phyloP scores from a whole-genome alignment of 30 jellyfish, hydroid and myxozoan species.

The Turritopsis rubra region DNA sequence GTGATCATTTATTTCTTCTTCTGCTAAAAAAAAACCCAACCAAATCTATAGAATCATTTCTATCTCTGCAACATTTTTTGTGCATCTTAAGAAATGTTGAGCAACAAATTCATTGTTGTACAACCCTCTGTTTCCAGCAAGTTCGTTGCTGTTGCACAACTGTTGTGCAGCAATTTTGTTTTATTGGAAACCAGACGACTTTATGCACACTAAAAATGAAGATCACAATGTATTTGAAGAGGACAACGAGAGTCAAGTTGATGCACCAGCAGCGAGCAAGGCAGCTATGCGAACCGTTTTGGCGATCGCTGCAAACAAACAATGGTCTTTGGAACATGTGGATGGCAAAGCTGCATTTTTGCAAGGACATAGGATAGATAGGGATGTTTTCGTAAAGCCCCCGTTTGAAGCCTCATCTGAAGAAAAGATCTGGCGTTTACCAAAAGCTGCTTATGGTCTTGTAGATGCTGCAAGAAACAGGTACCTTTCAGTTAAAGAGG shows the following conservation, averaged over 20 bases:
- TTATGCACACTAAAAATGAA: too few relatives aligned
- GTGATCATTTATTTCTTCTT: too few relatives aligned
- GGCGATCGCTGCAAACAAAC: neutral
- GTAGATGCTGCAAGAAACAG: conserved; percentile 28
- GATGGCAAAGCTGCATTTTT: neutral
- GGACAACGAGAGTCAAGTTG: neutral
- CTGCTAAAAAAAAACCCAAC: too few relatives aligned
- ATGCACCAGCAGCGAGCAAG: neutral
- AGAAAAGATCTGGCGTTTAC: neutral
- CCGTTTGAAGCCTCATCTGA: neutral
- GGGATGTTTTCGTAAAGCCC: neutral
- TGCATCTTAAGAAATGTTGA: too few relatives aligned
- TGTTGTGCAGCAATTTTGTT: too few relatives aligned
- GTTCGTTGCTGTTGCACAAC: too few relatives aligned
- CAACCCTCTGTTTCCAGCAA: too few relatives aligned
- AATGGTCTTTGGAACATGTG: neutral
- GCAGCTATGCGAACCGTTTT: neutral
- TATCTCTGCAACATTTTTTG: too few relatives aligned
- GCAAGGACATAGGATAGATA: neutral
- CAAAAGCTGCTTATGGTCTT: conserved; percentile 23
- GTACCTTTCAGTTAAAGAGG: conserved; percentile 13
- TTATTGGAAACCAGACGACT: too few relatives aligned
- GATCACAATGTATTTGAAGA: neutral
- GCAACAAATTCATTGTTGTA: too few relatives aligned
- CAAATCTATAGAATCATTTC: too few relatives aligned